Evolutionary conservation across 37 sponge, comb jelly and placozoan genomes (phyloP).

Genomic region (Petrosia ficiformis): DNA sequence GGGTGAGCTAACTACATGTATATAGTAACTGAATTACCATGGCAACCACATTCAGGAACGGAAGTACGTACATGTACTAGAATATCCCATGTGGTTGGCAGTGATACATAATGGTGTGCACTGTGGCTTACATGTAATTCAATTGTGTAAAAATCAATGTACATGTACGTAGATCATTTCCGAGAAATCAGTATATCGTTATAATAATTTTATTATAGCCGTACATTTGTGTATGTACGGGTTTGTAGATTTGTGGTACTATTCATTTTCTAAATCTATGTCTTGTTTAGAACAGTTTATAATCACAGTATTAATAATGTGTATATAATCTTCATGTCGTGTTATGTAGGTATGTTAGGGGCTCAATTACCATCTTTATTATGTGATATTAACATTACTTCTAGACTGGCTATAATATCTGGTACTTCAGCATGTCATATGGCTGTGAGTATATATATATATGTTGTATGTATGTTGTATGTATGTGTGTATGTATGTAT

Average conservation of each 20-base stretch:
- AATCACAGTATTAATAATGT: too few relatives aligned
- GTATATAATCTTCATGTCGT: too few relatives aligned
- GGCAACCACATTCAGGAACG: neutral
- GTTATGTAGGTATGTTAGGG: constrained; percentile 50
- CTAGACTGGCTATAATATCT: constrained; percentile 70
- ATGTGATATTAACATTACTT: constrained; percentile 14
- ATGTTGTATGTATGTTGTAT: constrained; percentile 6
- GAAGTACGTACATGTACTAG: neutral
- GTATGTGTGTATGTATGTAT: constrained; percentile 8
- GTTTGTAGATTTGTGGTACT: too few relatives aligned
- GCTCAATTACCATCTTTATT: constrained; percentile 13
- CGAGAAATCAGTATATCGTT: too few relatives aligned
- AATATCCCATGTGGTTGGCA: neutral
- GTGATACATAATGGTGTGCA: neutral
- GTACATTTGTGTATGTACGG: too few relatives aligned
- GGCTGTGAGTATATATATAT: constrained; percentile 40
- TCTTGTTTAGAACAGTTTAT: too few relatives aligned
- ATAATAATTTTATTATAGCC: too few relatives aligned
- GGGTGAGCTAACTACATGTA: constrained; percentile 29
- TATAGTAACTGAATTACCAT: constrained; percentile 5
- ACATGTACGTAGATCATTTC: too few relatives aligned
- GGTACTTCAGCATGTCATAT: constrained; percentile 88
- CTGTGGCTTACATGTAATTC: too few relatives aligned
- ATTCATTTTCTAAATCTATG: too few relatives aligned
- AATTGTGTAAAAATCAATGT: too few relatives aligned